Percentiles rank a stretch among this genome's conserved stretches.
Conservation (phyloP, 2,113 vertebrate species). For the Blennius ocellaris region DNA sequence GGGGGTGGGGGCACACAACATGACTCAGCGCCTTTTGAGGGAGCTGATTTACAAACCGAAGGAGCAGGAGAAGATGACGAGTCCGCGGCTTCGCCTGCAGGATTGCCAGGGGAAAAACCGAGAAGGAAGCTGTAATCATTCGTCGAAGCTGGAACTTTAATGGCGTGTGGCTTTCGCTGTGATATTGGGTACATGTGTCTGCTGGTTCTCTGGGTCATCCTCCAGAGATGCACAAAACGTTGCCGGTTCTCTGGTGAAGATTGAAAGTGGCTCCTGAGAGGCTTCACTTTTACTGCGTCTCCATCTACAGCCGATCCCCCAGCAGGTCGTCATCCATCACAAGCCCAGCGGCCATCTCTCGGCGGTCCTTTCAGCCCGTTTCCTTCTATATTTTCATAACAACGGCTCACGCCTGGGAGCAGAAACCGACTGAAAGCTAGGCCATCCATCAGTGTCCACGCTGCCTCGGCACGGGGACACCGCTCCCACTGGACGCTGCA, state of each 20-base stretch:
- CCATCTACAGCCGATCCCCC: background rate
- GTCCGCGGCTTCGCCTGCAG: conserved; percentile 33
- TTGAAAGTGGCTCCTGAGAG: conserved; percentile 17
- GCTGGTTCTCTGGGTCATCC: conserved; percentile 46
- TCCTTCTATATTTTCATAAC: conserved; percentile 64
- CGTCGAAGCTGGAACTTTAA: too few relatives aligned
- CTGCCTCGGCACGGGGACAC: conserved; percentile 57
- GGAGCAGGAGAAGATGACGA: conserved; percentile 22
- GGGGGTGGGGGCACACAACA: background rate
- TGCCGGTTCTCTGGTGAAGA: conserved; percentile 14
- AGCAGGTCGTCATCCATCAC: conserved; percentile 52
- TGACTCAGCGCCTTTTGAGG: conserved; percentile 63
- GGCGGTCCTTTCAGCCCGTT: conserved; percentile 37
- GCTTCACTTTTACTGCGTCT: conserved; percentile 19
- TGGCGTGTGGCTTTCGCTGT: conserved; percentile 15
- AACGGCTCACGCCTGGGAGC: conserved; percentile 56
- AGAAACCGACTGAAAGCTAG: conserved; percentile 68
- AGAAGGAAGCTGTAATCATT: background rate
- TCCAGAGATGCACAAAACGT: conserved; percentile 24
- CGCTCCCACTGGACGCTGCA: conserved; percentile 60
- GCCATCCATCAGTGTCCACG: conserved; percentile 67
- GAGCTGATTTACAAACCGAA: conserved; percentile 57
- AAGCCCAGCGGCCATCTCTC: conserved; percentile 32
- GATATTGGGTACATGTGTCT: conserved; percentile 13
- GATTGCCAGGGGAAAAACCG: conserved; percentile 7